Conservation (phyloP, 2,888 invertebrate genomes). For the Tenthredo notha region DNA sequence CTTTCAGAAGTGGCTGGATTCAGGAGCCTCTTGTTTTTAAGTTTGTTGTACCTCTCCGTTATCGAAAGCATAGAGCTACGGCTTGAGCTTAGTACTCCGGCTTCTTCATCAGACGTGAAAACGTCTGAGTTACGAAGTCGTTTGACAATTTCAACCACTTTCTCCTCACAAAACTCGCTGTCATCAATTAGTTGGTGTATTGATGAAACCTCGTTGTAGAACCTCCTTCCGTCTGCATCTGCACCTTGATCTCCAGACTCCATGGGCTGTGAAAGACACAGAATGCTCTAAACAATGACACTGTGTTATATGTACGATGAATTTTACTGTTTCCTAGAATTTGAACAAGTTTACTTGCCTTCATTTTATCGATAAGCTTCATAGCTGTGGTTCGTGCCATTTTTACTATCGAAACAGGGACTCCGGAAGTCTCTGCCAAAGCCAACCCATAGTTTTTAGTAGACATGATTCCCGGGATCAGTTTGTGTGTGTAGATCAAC, state of each 20-base stretch:
- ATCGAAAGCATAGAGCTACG: conserved; percentile 38
- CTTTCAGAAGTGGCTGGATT: neutral
- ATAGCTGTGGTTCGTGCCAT: conserved; percentile 80
- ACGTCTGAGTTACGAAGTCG: conserved; percentile 16
- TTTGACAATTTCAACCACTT: conserved; percentile 58
- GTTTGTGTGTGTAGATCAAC: conserved; percentile 84
- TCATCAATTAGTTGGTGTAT: conserved; percentile 61
- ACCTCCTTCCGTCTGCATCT: conserved; percentile 55
- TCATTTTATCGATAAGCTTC: conserved; percentile 74
- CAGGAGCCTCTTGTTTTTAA: neutral
- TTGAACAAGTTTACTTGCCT: conserved; percentile 69
- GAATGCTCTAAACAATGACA: neutral
- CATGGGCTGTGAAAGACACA: neutral
- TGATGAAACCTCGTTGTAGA: conserved; percentile 58
- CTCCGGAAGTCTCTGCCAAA: conserved; percentile 82
- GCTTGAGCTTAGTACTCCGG: neutral
- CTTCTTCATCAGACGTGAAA: neutral
- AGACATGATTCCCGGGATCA: conserved; percentile 82
- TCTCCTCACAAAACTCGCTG: conserved; percentile 57
- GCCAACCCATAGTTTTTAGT: conserved; percentile 85
- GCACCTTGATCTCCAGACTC: neutral
- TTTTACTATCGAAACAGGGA: conserved; percentile 81
- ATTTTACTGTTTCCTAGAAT: neutral
- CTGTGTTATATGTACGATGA: neutral
- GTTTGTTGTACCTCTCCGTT: conserved; percentile 20